These are phyloP conservation scores for Muscicapa comitata DNA, from an alignment of 2,797 vertebrate species.

Conservation along the genomic window DNA sequence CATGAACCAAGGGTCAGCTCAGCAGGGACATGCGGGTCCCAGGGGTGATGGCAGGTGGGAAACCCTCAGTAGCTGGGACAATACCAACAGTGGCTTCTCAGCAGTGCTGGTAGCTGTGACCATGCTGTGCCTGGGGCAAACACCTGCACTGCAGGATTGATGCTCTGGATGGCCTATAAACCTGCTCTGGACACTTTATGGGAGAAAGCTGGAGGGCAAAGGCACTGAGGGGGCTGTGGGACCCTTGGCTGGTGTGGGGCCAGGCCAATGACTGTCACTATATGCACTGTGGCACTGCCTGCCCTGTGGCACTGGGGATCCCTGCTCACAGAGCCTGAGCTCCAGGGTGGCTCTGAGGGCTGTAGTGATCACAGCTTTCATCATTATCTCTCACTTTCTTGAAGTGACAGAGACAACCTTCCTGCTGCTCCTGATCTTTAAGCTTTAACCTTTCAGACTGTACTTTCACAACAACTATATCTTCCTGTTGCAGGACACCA, in stretches of 20 bases:
- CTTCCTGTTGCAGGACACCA: neutral
- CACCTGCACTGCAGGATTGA: neutral
- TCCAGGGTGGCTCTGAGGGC: fast-evolving
- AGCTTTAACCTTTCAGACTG: neutral
- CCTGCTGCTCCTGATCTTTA: neutral
- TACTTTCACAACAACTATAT: neutral
- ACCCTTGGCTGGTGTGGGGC: neutral
- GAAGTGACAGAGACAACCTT: neutral
- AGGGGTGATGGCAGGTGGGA: neutral
- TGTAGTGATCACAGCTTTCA: neutral
- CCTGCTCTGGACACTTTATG: neutral
- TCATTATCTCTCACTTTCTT: neutral
- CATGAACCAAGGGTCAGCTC: fast-evolving
- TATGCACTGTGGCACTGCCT: neutral
- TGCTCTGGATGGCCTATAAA: fast-evolving
- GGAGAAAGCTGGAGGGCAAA: fast-evolving
- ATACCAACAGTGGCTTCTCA: fast-evolving
- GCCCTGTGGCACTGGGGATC: neutral
- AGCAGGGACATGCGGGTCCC: fast-evolving
- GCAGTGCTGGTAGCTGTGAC: neutral
- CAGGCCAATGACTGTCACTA: neutral
- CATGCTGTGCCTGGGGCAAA: neutral
- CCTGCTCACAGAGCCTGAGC: neutral
- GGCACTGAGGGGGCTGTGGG: neutral
- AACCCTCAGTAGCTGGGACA: neutral